These are phyloP conservation scores for Platorchestia sp. DNA, from an alignment of 1,140 invertebrate genomes.

Conservation along the genomic window DNA sequence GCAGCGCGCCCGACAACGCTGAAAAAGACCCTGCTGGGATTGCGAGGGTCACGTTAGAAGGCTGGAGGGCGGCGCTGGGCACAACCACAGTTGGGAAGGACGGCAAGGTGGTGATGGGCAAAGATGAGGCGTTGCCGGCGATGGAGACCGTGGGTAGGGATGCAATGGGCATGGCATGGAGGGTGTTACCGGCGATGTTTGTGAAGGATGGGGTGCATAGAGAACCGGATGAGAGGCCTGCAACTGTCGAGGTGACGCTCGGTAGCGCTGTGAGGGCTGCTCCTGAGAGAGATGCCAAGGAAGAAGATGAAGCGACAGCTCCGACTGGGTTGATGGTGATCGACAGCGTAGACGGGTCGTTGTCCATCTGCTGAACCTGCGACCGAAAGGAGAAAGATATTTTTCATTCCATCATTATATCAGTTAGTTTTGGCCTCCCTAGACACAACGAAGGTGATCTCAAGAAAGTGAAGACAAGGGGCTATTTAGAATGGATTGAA, in stretches of 20 bases:
- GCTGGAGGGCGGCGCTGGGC: constrained; percentile 21
- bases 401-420: too few species aligned
- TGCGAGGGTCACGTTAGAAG: constrained; percentile 16
- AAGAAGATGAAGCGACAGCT: background rate
- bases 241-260: background rate
- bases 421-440: too few species aligned
- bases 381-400: background rate
- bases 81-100: constrained; percentile 28
- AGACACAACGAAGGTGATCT: too few species aligned
- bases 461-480: too few species aligned
- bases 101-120: constrained; percentile 15
- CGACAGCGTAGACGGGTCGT: constrained; percentile 9
- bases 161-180: constrained; percentile 29
- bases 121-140: background rate
- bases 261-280: background rate
- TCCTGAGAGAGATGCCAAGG: background rate
- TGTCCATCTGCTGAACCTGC: constrained; percentile 34
- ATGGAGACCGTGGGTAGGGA: constrained; percentile 2
- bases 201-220: constrained; percentile 4
- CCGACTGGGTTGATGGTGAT: constrained; percentile 41
- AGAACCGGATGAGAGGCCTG: background rate
- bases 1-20: background rate
- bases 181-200: background rate
- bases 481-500: too few species aligned
- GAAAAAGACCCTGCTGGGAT: constrained; percentile 39